Percentiles rank a stretch among this genome's conserved stretches.
phyloP scores from a whole-genome alignment of 2,797 vertebrate genomes.

The Hemibagrus guttatus region DNA sequence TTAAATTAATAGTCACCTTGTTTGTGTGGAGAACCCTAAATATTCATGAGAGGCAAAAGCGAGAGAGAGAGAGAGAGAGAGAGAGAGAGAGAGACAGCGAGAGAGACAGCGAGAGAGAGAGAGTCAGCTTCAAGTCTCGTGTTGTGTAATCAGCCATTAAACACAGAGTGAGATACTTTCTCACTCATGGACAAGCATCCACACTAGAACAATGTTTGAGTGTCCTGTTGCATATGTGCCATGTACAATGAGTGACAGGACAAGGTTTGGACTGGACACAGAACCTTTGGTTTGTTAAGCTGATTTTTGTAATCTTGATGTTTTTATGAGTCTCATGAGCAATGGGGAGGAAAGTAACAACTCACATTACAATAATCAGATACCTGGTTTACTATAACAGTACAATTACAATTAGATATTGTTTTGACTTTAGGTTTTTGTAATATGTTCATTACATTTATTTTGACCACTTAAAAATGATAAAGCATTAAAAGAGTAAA shows the following conservation, averaged over 20 bases:
- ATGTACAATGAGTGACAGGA: neutral
- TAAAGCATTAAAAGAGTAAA: neutral
- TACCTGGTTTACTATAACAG: neutral
- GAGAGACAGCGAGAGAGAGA: neutral
- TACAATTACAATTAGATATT: neutral
- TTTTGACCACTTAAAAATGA: neutral
- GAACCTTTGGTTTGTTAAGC: conserved; percentile 37
- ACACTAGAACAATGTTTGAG: neutral
- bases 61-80: conserved; percentile 17
- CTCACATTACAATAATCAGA: neutral
- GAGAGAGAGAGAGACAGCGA: conserved; percentile 5
- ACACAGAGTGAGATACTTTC: neutral
- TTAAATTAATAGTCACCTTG: conserved; percentile 54
- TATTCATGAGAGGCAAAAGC: conserved; percentile 46
- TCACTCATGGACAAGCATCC: conserved; percentile 10
- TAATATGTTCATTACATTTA: neutral
- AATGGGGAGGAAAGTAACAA: neutral
- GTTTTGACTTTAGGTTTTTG: neutral
- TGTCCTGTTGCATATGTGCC: neutral
- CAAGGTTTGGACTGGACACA: neutral
- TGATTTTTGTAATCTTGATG: conserved; percentile 10
- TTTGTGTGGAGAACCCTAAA: conserved; percentile 46
- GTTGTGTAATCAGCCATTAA: conserved; percentile 26
- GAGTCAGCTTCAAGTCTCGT: neutral
- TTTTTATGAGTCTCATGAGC: conserved; percentile 7